phyloP scores from a whole-genome alignment of 2,113 vertebrate genomes.

The Rana temporaria region DNA sequence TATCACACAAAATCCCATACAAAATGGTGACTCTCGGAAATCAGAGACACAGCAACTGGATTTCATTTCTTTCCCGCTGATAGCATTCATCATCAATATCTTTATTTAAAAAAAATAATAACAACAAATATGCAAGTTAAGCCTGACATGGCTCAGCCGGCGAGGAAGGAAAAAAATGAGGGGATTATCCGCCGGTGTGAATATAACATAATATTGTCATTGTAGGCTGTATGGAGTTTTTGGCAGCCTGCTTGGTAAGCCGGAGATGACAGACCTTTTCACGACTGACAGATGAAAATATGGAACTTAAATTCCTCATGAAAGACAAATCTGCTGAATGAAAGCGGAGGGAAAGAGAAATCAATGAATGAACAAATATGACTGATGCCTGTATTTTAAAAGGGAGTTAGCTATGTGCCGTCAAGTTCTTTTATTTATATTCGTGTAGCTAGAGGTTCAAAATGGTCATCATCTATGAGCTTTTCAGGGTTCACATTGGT shows the following conservation, averaged over 20 bases:
- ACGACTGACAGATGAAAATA: constrained; percentile 92
- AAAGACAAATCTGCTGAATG: constrained; percentile 89
- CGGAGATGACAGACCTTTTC: constrained; percentile 97
- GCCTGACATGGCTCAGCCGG: constrained; percentile 87
- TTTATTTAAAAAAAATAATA: constrained; percentile 94
- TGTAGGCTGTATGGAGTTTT: constrained; percentile 80
- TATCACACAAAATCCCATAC: constrained; percentile 59
- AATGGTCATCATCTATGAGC: too few relatives aligned
- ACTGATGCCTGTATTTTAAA: background rate
- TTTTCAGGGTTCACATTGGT: too few relatives aligned
- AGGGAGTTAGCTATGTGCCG: background rate
- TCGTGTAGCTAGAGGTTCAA: background rate
- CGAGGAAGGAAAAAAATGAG: constrained; percentile 83
- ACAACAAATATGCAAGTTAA: constrained; percentile 96
- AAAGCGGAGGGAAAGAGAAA: constrained; percentile 64
- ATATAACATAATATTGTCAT: constrained; percentile 93
- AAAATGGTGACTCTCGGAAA: constrained; percentile 72
- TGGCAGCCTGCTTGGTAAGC: constrained; percentile 92
- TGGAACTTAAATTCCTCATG: constrained; percentile 98
- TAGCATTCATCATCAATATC: constrained; percentile 99
- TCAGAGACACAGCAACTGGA: constrained; percentile 84
- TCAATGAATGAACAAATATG: background rate
- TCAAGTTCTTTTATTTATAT: background rate
- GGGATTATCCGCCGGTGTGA: constrained; percentile 91
- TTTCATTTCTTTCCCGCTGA: constrained; percentile 96